Evolutionary conservation across 1,140 invertebrate species (phyloP).

Genomic region (Platorchestia sp.): DNA sequence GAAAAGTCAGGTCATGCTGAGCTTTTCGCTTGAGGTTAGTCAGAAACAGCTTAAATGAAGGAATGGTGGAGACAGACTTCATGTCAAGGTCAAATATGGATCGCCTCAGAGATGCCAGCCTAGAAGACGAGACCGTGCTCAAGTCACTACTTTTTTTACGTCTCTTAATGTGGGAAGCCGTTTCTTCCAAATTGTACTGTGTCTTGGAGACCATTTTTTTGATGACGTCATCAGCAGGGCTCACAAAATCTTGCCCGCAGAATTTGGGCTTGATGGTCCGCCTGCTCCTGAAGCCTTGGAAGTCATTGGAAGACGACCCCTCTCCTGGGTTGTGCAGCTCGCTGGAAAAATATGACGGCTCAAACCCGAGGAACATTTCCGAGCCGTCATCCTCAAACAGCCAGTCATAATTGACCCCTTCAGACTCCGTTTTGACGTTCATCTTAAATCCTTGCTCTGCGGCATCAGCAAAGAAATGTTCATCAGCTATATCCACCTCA

Average conservation of each 20-base stretch:
- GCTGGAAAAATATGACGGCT: neutral
- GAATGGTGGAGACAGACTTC: neutral
- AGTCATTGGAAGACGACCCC: too few relatives aligned
- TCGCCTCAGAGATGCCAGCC: neutral
- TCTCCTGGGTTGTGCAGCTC: neutral
- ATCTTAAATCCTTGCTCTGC: neutral
- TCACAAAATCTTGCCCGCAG: neutral
- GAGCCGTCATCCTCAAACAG: neutral
- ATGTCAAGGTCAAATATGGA: neutral
- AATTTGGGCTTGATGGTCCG: conserved; percentile 24
- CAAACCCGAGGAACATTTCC: conserved; percentile 10
- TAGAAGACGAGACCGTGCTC: neutral
- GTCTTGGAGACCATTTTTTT: conserved; percentile 10
- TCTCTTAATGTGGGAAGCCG: neutral
- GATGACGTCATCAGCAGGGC: neutral
- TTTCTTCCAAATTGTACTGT: neutral
- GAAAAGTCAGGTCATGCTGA: neutral
- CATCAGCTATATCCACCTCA: neutral
- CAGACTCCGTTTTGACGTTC: neutral
- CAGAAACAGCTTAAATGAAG: conserved; percentile 12
- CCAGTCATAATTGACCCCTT: neutral
- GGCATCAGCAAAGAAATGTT: conserved; percentile 48
- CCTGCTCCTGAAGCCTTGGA: neutral
- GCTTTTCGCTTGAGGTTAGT: neutral
- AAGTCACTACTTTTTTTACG: neutral